Percentiles rank a stretch among this genome's conserved stretches.
These are phyloP conservation scores for Etheostoma nigrum DNA, from an alignment of 2,797 vertebrate species.

Conservation along the genomic window DNA sequence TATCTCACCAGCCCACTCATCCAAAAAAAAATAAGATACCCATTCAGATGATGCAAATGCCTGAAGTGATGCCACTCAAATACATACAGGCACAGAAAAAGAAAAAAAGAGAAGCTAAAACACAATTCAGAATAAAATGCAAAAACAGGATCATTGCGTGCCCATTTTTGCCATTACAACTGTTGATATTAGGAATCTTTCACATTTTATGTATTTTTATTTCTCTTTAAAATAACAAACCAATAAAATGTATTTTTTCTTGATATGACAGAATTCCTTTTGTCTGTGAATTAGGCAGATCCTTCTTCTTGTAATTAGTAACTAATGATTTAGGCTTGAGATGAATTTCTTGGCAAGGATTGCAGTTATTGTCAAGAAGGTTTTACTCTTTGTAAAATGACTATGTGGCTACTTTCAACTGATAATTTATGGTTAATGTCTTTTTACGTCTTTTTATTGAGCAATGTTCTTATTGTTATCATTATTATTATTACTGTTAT, in stretches of 20 bases:
- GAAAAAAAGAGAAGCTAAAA: neutral
- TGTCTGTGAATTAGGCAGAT: neutral
- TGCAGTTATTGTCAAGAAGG: neutral
- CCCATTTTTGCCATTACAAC: neutral
- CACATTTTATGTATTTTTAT: neutral
- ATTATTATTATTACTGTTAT: too few species aligned
- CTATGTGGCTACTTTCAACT: neutral
- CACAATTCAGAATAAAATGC: neutral
- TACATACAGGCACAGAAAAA: neutral
- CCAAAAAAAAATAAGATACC: constrained; percentile 24
- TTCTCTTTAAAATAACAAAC: neutral
- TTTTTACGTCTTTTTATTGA: too few species aligned
- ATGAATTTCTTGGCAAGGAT: neutral
- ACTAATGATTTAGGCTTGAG: neutral
- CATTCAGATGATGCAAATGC: constrained; percentile 26
- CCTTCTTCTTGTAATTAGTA: neutral
- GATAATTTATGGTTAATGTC: neutral
- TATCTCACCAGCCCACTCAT: constrained; percentile 34
- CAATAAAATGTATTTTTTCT: neutral
- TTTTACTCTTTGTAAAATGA: neutral
- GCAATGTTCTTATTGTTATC: too few species aligned
- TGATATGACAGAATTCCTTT: neutral
- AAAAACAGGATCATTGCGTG: neutral
- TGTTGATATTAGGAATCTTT: neutral
- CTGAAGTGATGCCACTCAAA: constrained; percentile 24